Evolutionary conservation across 1,140 invertebrate species (phyloP).

Genomic region (Drosophila pseudoananassae): DNA sequence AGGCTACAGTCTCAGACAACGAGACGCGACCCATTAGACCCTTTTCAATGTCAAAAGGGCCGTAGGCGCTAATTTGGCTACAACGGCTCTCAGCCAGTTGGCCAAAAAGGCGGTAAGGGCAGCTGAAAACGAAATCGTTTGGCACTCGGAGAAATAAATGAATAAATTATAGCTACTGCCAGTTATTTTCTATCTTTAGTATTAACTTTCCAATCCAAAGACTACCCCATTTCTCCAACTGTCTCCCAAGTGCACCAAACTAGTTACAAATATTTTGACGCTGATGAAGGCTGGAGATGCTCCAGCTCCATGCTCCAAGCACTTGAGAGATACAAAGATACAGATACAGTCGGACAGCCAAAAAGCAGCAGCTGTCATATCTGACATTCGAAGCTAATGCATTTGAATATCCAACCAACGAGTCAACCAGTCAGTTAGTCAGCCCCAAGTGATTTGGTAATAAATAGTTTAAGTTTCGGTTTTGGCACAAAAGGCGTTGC

Average conservation of each 20-base stretch:
- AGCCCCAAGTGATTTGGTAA: slow-evolving; percentile 62
- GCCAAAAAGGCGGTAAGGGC: slow-evolving; percentile 11
- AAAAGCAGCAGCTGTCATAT: slow-evolving; percentile 67
- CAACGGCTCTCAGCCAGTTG: slow-evolving; percentile 23
- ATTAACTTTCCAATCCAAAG: neutral
- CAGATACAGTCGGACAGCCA: slow-evolving; percentile 21
- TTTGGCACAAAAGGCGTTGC: slow-evolving; percentile 71
- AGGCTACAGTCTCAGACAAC: slow-evolving; percentile 67
- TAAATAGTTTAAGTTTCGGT: slow-evolving; percentile 76
- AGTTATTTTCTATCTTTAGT: neutral
- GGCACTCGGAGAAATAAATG: neutral
- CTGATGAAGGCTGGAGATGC: slow-evolving; percentile 19
- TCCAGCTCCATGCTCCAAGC: slow-evolving; percentile 10
- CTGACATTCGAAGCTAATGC: slow-evolving; percentile 72
- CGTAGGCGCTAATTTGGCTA: slow-evolving; percentile 74
- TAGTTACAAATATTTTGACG: slow-evolving; percentile 37
- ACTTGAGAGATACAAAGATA: slow-evolving; percentile 26
- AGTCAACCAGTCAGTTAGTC: slow-evolving; percentile 9
- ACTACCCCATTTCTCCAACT: slow-evolving; percentile 7
- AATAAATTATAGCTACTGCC: neutral
- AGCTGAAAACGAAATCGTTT: slow-evolving; percentile 6
- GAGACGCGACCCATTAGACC: slow-evolving; percentile 70
- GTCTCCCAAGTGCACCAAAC: slow-evolving; percentile 48
- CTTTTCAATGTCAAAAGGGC: slow-evolving; percentile 63
- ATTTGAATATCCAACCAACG: slow-evolving; percentile 65